Evolutionary conservation across 2,797 vertebrate species (phyloP).

Genomic region (Luscinia megarhynchos): DNA sequence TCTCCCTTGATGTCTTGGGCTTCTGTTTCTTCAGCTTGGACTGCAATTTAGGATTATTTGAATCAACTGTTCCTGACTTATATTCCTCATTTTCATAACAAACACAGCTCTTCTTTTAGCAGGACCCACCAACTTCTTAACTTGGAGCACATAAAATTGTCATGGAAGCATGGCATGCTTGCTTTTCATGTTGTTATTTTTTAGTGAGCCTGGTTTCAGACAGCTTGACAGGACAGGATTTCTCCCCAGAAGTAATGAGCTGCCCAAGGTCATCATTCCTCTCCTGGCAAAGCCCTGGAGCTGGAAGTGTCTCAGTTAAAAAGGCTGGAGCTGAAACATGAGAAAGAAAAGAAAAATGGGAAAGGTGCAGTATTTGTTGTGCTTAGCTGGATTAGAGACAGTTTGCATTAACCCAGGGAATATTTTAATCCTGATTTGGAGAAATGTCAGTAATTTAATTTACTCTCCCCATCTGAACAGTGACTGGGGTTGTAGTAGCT

Average conservation of each 20-base stretch:
- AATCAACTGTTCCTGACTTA: background rate
- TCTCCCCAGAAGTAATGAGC: background rate
- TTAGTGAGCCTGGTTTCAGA: background rate
- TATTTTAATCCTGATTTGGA: slow-evolving; percentile 16
- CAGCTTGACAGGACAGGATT: background rate
- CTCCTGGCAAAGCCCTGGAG: background rate
- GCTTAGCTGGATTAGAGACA: slow-evolving; percentile 14
- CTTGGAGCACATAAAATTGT: background rate
- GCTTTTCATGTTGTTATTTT: background rate
- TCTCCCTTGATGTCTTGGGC: background rate
- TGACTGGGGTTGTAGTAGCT: background rate
- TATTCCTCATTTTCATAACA: background rate
- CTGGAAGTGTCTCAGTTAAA: background rate
- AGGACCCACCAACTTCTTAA: background rate
- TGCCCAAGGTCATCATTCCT: background rate
- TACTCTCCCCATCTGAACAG: background rate
- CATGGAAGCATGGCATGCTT: background rate
- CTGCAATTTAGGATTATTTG: background rate
- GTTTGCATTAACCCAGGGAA: background rate
- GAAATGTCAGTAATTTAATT: background rate
- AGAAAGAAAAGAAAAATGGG: background rate
- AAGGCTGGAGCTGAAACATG: background rate
- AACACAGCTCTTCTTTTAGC: background rate
- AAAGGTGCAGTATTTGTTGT: background rate
- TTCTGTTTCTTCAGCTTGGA: background rate